Conservation (phyloP, 2,797 vertebrate genomes). For the Hirundo rustica region DNA sequence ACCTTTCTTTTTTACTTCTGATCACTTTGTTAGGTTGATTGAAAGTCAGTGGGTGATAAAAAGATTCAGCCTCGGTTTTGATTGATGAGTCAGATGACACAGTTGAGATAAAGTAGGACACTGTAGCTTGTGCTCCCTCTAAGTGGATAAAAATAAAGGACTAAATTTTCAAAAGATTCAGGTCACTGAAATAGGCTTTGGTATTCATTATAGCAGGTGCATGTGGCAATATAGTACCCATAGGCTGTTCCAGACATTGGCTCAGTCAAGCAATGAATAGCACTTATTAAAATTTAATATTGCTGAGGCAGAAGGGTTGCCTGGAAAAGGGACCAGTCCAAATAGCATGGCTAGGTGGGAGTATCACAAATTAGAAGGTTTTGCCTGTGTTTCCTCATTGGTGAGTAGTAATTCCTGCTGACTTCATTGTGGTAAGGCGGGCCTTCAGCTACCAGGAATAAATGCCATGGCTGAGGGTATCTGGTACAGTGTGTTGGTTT, state of each 20-base stretch:
- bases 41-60: conserved; percentile 50
- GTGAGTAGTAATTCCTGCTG: background rate
- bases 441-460: background rate
- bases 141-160: conserved; percentile 65
- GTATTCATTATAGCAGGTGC: conserved; percentile 42
- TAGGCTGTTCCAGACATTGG: background rate
- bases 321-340: background rate
- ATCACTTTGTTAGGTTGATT: conserved; percentile 33
- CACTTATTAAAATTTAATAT: conserved; percentile 6
- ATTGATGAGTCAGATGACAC: conserved; percentile 64
- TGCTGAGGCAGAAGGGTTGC: background rate
- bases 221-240: conserved; percentile 37
- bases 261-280: background rate
- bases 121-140: conserved; percentile 13
- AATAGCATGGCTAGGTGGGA: background rate
- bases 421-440: background rate
- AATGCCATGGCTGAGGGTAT: background rate
- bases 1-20: background rate
- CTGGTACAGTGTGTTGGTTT: background rate
- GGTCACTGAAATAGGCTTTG: conserved; percentile 59
- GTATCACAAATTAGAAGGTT: background rate
- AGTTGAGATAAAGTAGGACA: conserved; percentile 58
- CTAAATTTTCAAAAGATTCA: conserved; percentile 60
- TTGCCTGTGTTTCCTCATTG: background rate
- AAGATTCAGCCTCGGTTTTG: conserved; percentile 38